A percentile compares a stretch with the other conserved stretches of the same genome.
phyloP scores from a whole-genome alignment of 2,113 vertebrate species.

The Mus pahari region DNA sequence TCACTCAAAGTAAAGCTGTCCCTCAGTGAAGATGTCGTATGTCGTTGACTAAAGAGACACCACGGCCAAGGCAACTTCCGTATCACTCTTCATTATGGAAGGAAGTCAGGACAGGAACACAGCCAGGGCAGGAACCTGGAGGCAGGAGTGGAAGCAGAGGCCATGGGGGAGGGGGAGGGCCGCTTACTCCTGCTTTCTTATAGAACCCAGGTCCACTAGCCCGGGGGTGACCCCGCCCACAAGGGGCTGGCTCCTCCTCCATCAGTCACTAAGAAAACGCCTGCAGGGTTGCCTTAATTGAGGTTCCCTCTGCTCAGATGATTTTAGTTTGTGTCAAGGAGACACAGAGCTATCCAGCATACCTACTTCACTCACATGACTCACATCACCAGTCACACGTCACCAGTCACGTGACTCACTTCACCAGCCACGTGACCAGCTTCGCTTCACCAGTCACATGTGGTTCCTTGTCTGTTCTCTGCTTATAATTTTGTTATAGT shows the following conservation, averaged over 20 bases:
- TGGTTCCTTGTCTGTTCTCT: background rate
- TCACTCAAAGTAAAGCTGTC: background rate
- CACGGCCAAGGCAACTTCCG: background rate
- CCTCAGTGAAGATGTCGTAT: accelerated
- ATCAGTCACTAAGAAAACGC: background rate
- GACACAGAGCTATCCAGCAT: background rate
- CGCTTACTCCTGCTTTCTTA: background rate
- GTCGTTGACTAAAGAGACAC: background rate
- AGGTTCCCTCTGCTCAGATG: background rate
- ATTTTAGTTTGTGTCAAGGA: background rate
- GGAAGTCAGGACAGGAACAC: background rate
- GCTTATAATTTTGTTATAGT: background rate
- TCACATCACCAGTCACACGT: no score
- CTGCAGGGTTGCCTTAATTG: background rate
- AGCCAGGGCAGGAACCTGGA: background rate
- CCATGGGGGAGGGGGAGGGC: background rate
- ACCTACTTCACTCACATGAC: background rate
- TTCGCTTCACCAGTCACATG: background rate
- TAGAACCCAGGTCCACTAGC: background rate
- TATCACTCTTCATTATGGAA: background rate
- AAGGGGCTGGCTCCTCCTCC: background rate
- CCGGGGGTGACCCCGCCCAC: no score
- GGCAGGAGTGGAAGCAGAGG: background rate
- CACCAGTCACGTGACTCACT: no score
- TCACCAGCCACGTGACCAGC: background rate